Evolutionary conservation across 2,113 vertebrate genomes (phyloP), one percentile per base, ranked within the genome.

Genomic region (Aptenodytes patagonicus): DNA sequence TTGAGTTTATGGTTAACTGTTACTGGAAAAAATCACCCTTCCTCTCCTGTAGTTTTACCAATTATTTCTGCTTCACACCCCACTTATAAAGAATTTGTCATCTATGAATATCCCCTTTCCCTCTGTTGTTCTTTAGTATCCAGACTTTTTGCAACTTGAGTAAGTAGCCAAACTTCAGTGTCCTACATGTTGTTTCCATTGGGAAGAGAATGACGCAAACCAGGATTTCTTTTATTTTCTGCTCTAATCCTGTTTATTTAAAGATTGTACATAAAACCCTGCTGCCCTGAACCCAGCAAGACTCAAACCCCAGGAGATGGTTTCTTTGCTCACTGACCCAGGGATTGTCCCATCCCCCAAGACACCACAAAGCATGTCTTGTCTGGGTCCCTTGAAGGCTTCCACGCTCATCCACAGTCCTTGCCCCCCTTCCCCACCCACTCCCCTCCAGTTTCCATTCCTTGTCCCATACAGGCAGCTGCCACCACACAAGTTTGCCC

Each of bases 51-150:
- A 89, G 40, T 65, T 87, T 93, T 70, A 90, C 54, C n/a, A 75
- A 86, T 52, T 95, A 81, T 89, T 96, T 95, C 86, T 95, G 86
- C 83, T 92, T 96, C 89, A 92, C 61, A 93, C 40, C 8, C 36
- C 61, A 70, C 71, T 90, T 87, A 68, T 89, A 60, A 95, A 87
- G 79, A 93, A 77, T 78, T 60, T 92, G n/a, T 60, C 64, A 38
- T 62, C 68, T 89, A 28, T 78, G 60, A 93, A 75, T 81, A 92
- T 54, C 54, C 38, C 8, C 57, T 93, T 90, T 81, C 72, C 24
- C 8, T 68, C 22, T 0, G 5, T 69, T 81, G 10, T n/a, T 95
- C 38, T 87, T 81, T 89, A 71, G n/a, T n/a, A 81, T 34, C 11
- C 72, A 68, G 52, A 28, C 8, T 55, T 84, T 64, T 77, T 66